A percentile compares a stretch with the other conserved stretches of the same genome.
These are phyloP conservation scores for Paramormyrops hopkinsi DNA, from an alignment of 2,797 vertebrate genomes.

Conservation along the genomic window DNA sequence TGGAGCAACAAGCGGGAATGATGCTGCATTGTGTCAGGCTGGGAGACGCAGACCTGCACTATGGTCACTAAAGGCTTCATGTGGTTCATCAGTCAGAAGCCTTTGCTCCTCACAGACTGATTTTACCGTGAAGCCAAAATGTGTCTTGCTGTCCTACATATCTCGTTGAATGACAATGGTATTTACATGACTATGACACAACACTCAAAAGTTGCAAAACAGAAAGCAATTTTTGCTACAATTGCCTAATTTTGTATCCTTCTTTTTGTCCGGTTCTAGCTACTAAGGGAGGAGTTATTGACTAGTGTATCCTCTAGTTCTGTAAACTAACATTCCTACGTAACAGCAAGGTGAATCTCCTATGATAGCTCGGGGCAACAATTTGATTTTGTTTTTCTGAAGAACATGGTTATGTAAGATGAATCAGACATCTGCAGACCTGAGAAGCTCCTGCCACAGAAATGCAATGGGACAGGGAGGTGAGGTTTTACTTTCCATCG, in stretches of 20 bases:
- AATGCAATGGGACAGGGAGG: not conserved
- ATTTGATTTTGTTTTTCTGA: not conserved
- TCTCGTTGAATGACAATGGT: conserved; percentile 25
- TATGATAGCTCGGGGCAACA: not conserved
- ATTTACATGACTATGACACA: conserved; percentile 25
- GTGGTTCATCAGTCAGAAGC: conserved; percentile 30
- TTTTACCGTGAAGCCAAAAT: conserved; percentile 19
- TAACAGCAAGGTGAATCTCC: not conserved
- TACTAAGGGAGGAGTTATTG: not conserved
- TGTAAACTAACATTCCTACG: not conserved
- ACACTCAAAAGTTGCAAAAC: conserved; percentile 26
- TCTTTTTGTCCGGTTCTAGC: not conserved
- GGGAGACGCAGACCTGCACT: conserved; percentile 22
- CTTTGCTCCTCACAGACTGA: conserved; percentile 38
- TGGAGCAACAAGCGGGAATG: not conserved
- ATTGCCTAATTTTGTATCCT: not conserved
- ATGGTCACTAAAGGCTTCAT: conserved; percentile 33
- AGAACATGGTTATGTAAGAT: not conserved
- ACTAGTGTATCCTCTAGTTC: not conserved
- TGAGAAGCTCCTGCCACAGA: not conserved
- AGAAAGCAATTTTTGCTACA: not conserved
- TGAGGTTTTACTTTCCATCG: not conserved
- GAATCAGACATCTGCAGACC: not conserved
- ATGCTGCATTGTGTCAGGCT: not conserved
- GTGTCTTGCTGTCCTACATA: conserved; percentile 43